Evolutionary conservation across 2,113 vertebrate species (phyloP).

Genomic region (Polyodon spathula): DNA sequence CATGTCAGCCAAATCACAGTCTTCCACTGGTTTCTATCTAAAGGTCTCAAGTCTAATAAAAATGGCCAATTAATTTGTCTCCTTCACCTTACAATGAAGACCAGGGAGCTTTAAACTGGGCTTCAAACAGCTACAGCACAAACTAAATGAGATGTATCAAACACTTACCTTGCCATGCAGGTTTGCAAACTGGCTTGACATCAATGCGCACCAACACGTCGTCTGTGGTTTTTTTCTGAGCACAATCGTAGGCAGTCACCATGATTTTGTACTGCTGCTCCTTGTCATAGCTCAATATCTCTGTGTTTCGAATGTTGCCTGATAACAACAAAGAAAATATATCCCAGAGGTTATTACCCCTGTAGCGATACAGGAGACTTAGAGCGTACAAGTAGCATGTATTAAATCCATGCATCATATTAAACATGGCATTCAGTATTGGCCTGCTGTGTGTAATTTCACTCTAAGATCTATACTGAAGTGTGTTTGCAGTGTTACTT

Average conservation of each 20-base stretch:
- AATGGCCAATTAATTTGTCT: neutral
- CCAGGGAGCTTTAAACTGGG: neutral
- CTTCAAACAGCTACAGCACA: neutral
- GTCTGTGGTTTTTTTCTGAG: slow-evolving; percentile 77
- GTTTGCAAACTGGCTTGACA: slow-evolving; percentile 90
- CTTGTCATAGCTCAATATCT: slow-evolving; percentile 82
- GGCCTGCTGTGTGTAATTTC: no score
- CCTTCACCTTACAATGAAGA: neutral
- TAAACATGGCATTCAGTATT: no score
- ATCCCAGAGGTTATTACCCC: neutral
- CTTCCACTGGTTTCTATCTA: no score
- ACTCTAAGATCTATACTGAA: no score
- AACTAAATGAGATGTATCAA: neutral
- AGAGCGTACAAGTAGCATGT: no score
- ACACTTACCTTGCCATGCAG: slow-evolving; percentile 91
- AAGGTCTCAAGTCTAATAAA: neutral
- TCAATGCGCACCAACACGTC: slow-evolving; percentile 76
- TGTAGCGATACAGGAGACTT: no score
- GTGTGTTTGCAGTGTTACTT: no score
- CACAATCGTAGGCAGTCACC: slow-evolving; percentile 89
- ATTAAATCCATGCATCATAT: no score
- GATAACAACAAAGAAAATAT: slow-evolving; percentile 12
- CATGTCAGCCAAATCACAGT: no score
- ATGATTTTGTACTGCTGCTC: slow-evolving; percentile 81
- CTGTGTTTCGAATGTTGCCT: slow-evolving; percentile 94